A percentile compares a stretch with the other conserved stretches of the same genome.
These are phyloP conservation scores for Gibbula magus DNA, from an alignment of 2,888 invertebrate species.

Conservation along the genomic window DNA sequence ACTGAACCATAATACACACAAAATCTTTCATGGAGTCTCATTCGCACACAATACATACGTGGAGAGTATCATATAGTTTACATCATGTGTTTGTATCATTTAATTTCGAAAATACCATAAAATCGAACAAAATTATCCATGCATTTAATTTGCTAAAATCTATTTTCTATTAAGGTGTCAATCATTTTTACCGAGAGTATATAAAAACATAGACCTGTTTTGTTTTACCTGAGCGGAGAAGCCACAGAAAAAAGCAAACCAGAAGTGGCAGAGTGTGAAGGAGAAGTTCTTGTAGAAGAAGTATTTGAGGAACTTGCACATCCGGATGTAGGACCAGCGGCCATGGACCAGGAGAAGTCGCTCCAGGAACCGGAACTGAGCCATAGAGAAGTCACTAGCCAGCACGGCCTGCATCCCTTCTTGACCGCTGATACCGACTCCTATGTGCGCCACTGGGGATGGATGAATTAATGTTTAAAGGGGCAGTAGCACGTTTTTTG, in stretches of 20 bases:
- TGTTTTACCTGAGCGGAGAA: constrained; percentile 95
- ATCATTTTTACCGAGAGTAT: too few relatives aligned
- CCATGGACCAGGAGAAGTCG: constrained; percentile 90
- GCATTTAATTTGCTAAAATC: too few relatives aligned
- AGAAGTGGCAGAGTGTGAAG: constrained; percentile 99
- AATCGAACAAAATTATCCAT: too few relatives aligned
- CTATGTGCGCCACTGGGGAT: constrained; percentile 93
- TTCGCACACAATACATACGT: too few relatives aligned
- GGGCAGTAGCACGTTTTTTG: too few relatives aligned
- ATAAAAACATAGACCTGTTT: not conserved
- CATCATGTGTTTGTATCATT: too few relatives aligned
- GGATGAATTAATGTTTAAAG: too few relatives aligned
- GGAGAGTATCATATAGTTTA: too few relatives aligned
- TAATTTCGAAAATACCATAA: too few relatives aligned
- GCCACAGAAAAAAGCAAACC: constrained; percentile 99
- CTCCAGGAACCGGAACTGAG: constrained; percentile 97
- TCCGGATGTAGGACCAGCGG: constrained; percentile 90
- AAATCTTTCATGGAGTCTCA: too few relatives aligned
- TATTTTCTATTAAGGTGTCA: too few relatives aligned
- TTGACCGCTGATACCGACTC: constrained; percentile 98
- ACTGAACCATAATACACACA: too few relatives aligned
- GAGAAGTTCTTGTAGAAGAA: constrained; percentile 99
- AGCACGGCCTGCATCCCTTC: constrained; percentile 98
- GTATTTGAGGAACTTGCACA: constrained; percentile 96
- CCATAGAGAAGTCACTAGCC: constrained; percentile 97